phyloP scores from a whole-genome alignment of 2,113 vertebrate genomes.

The Carassius auratus region DNA sequence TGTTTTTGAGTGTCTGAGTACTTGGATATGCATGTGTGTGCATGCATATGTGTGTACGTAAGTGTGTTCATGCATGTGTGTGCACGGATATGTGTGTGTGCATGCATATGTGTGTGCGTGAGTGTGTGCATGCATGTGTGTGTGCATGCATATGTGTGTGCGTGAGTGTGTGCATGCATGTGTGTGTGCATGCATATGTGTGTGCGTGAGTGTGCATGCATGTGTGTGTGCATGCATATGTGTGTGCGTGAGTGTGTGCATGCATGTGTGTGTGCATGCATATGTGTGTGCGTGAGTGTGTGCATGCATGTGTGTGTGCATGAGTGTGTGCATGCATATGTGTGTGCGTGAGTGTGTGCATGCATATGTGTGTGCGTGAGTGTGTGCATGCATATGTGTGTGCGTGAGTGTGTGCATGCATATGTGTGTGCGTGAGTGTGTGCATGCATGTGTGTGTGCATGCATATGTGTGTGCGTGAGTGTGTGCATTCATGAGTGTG shows the following conservation, averaged over 20 bases:
- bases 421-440: neutral
- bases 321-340: no score
- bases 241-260: neutral
- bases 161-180: neutral
- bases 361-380: no score
- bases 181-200: no score
- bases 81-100: rapidly evolving
- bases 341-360: neutral
- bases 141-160: neutral
- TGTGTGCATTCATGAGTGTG: neutral
- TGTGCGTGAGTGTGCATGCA: no score
- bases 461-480: neutral
- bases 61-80: neutral
- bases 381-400: neutral
- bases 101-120: neutral
- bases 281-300: neutral
- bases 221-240: no score
- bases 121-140: neutral
- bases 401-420: rapidly evolving
- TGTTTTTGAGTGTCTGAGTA: neutral
- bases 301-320: no score
- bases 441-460: neutral
- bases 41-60: no score
- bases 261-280: neutral
- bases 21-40: neutral